Evolutionary conservation across 1,140 invertebrate species (phyloP).

Genomic region (Lethocerus indicus): DNA sequence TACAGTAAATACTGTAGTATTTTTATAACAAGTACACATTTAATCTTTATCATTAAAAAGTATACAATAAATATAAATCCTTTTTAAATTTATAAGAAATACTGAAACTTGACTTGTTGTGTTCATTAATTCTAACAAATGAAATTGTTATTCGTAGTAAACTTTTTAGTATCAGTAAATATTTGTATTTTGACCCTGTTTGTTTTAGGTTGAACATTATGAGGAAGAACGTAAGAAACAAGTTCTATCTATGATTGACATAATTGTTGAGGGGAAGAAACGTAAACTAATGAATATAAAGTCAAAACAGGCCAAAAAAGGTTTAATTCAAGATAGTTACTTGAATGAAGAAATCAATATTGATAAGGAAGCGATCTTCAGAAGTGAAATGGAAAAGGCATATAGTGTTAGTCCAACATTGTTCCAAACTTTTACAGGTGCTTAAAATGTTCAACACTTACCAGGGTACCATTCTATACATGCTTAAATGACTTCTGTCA

Average conservation of each 20-base stretch:
- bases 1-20: no score
- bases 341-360: slow-evolving; percentile 20
- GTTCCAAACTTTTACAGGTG: no score
- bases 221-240: slow-evolving; percentile 37
- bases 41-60: slow-evolving; percentile 3
- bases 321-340: no score
- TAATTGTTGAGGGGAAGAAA: slow-evolving; percentile 45
- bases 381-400: slow-evolving; percentile 16
- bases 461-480: no score
- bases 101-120: not conserved
- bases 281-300: slow-evolving; percentile 28
- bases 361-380: slow-evolving; percentile 15
- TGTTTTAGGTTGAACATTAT: slow-evolving; percentile 30
- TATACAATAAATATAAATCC: not conserved
- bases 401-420: no score
- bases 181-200: no score
- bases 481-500: not conserved
- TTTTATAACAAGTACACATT: not conserved
- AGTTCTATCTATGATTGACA: slow-evolving; percentile 33
- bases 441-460: no score
- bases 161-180: slow-evolving; percentile 14
- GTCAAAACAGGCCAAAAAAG: slow-evolving; percentile 18
- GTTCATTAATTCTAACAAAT: no score
- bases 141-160: slow-evolving; percentile 6
- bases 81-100: not conserved